Evolutionary conservation across 2,888 invertebrate genomes (phyloP).

Genomic region (Melanotus villosus): DNA sequence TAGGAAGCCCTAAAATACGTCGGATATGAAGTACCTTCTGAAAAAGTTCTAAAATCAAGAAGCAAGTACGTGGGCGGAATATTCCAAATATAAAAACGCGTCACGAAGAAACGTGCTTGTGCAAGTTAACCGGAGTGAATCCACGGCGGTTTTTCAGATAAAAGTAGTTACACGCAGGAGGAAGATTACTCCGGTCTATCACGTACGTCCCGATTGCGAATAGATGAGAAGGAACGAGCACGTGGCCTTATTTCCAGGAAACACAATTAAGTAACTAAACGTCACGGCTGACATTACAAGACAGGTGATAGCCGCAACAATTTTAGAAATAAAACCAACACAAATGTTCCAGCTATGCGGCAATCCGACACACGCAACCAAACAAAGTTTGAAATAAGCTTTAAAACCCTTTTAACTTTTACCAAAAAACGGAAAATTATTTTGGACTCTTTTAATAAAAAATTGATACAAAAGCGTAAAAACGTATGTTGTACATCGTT

Average conservation of each 20-base stretch:
- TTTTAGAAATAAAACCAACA: constrained; percentile 38
- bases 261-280: constrained; percentile 44
- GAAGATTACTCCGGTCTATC: constrained; percentile 37
- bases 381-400: neutral
- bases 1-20: constrained; percentile 43
- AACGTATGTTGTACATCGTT: too few species aligned
- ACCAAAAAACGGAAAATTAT: too few species aligned
- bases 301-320: constrained; percentile 43
- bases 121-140: constrained; percentile 50
- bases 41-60: constrained; percentile 48
- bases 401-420: neutral
- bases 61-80: constrained; percentile 53
- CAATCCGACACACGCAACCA: neutral
- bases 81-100: constrained; percentile 53
- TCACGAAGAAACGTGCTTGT: constrained; percentile 51
- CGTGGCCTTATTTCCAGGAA: constrained; percentile 26
- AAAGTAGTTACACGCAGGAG: constrained; percentile 43
- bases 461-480: too few species aligned
- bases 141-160: constrained; percentile 45
- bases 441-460: too few species aligned
- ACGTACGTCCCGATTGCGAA: constrained; percentile 37
- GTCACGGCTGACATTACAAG: constrained; percentile 37
- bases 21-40: constrained; percentile 46
- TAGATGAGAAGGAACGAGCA: constrained; percentile 33
- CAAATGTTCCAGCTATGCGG: constrained; percentile 29